These are phyloP conservation scores for Caranx ignobilis DNA, from an alignment of 2,113 vertebrate genomes.

Conservation along the genomic window DNA sequence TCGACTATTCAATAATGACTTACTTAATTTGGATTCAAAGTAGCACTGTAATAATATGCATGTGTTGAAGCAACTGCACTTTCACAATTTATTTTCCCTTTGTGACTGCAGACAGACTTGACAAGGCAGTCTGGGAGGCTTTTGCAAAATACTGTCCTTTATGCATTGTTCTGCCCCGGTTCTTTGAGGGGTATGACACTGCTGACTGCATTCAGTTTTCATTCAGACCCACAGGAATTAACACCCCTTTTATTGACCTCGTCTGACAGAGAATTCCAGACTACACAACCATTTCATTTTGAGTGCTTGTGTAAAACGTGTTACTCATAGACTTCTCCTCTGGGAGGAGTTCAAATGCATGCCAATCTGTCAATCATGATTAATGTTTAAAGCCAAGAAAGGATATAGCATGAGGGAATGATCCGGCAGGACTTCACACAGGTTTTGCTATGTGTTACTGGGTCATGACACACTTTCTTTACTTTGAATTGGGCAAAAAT, in stretches of 20 bases:
- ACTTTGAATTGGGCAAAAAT: constrained; percentile 79
- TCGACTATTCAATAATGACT: constrained; percentile 64
- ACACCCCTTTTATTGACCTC: constrained; percentile 67
- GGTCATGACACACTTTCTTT: constrained; percentile 81
- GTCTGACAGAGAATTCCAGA: constrained; percentile 61
- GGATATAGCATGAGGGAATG: constrained; percentile 59
- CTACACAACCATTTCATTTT: constrained; percentile 59
- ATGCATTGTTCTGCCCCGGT: constrained; percentile 47
- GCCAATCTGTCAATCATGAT: constrained; percentile 75
- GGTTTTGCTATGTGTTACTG: constrained; percentile 77
- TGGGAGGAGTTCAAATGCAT: constrained; percentile 74
- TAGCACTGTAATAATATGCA: constrained; percentile 50
- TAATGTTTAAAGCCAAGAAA: constrained; percentile 63
- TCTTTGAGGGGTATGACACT: constrained; percentile 39
- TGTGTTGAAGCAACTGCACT: constrained; percentile 47
- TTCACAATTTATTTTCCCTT: constrained; percentile 57
- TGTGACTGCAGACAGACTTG: constrained; percentile 59
- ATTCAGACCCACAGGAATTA: constrained; percentile 67
- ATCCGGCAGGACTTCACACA: constrained; percentile 74
- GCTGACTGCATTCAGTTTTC: constrained; percentile 69
- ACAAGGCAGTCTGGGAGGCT: constrained; percentile 52
- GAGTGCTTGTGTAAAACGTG: constrained; percentile 75
- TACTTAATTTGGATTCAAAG: constrained; percentile 65
- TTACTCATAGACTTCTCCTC: constrained; percentile 63
- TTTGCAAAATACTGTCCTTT: constrained; percentile 49